These are phyloP conservation scores for Cyanoderma ruficeps DNA, from an alignment of 2,113 vertebrate genomes.

Conservation along the genomic window DNA sequence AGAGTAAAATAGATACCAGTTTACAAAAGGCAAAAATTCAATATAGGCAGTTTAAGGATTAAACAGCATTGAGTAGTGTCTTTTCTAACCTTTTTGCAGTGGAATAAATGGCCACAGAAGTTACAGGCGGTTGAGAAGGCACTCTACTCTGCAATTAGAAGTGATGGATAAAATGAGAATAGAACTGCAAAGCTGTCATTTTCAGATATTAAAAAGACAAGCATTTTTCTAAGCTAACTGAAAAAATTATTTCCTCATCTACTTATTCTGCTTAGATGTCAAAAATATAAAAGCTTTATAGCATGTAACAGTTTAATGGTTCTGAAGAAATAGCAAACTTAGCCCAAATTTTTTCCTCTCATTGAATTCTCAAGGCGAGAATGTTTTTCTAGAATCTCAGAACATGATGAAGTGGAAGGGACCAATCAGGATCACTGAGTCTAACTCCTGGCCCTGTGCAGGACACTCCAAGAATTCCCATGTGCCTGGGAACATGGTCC, in stretches of 20 bases:
- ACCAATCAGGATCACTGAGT: neutral
- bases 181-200: conserved; percentile 36
- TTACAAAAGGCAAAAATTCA: neutral
- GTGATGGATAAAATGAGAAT: conserved; percentile 46
- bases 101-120: conserved; percentile 5
- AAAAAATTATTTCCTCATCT: conserved; percentile 29
- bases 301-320: neutral
- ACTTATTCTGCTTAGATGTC: conserved; percentile 15
- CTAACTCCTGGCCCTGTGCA: neutral
- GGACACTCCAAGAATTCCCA: neutral
- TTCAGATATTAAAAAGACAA: conserved; percentile 39
- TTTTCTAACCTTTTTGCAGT: neutral
- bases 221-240: neutral
- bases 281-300: conserved; percentile 6
- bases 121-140: conserved; percentile 8
- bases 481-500: neutral
- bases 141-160: conserved; percentile 25
- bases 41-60: neutral
- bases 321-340: neutral
- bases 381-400: neutral
- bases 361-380: neutral
- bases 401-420: neutral
- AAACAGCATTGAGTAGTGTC: neutral
- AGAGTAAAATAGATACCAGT: conserved; percentile 1
- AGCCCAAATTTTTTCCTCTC: neutral